Base-by-base conservation (phyloP, 2,888 invertebrate species). In the Molanna angustata region DNA sequence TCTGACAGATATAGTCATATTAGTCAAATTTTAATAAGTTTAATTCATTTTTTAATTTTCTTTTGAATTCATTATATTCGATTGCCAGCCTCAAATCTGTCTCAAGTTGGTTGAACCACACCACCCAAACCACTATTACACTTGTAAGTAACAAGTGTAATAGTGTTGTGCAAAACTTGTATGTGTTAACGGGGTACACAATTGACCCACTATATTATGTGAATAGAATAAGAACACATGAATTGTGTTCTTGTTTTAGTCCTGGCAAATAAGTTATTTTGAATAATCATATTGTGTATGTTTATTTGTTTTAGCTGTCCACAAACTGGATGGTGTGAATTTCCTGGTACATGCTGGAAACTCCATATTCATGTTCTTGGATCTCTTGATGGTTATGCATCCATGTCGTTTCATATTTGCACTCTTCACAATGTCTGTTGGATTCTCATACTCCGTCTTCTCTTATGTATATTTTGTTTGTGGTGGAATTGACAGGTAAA, bases 301-400 rank as follows among this genome's bases (percentile, higher is more conserved):
- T n/a, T n/a, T n/a, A n/a, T n/a, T 27, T 4, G 4, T 11, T 4
- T 4, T 68, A 83, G 83, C 74, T 62, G 78, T 80, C 42, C 82
- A 85, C 59, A 69, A 72, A 37, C 68, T 86, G 39, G 84, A 86
- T 65, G 76, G 80, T 0, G 71, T 87, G 35, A 90, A 89, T 68
- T 68, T 88, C 16, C 72, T 88, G 45, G 80, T 86, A 0, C 92
- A 93, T 67, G 85, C 83, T 9, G 80, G 82, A 58, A 92, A 92
- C 71, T 85, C 87, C 0, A 62, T 86, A 7, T 70, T 87, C 57
- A 87, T 90, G 83, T 66, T 89, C 32, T 57, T 83, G 3, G 92
- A 93, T 69, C 67, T 90, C 40, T 76, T 78, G 50, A 71, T 91
- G 46, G 85, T 86, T 6, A 79, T 83, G 31, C 85, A 90, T 65